These are phyloP conservation scores for Villa cingulata DNA, from an alignment of 2,888 invertebrate species.

Conservation along the genomic window DNA sequence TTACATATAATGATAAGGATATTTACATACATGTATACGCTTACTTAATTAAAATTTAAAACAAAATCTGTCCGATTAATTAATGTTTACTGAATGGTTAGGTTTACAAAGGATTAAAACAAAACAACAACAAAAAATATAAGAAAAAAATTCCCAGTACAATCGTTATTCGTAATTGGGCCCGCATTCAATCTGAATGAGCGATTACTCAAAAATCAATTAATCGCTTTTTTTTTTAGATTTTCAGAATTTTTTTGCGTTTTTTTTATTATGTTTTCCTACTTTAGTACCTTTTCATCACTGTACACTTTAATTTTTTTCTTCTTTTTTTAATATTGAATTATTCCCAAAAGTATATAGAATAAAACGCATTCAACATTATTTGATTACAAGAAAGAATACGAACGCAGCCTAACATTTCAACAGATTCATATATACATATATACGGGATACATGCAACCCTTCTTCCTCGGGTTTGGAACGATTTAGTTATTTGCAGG, in stretches of 20 bases:
- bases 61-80: too few species aligned
- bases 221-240: conserved; percentile 4
- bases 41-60: too few species aligned
- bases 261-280: background rate
- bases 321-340: background rate
- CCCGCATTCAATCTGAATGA: conserved; percentile 6
- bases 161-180: conserved; percentile 1
- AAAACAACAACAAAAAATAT: background rate
- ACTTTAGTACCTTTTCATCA: background rate
- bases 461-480: conserved; percentile 1
- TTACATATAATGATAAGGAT: too few species aligned
- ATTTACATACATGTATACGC: too few species aligned
- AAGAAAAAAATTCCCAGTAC: background rate
- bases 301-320: background rate
- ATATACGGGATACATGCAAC: background rate
- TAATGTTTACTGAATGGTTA: too few species aligned
- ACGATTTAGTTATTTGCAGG: conserved; percentile 6
- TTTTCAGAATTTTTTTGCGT: conserved; percentile 1
- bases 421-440: background rate
- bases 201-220: conserved; percentile 8
- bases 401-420: background rate
- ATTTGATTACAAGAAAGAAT: background rate
- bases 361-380: background rate
- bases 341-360: background rate
- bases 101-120: too few species aligned